These are phyloP conservation scores for Bambusicola thoracicus DNA, from an alignment of 2,113 vertebrate species.

Conservation along the genomic window DNA sequence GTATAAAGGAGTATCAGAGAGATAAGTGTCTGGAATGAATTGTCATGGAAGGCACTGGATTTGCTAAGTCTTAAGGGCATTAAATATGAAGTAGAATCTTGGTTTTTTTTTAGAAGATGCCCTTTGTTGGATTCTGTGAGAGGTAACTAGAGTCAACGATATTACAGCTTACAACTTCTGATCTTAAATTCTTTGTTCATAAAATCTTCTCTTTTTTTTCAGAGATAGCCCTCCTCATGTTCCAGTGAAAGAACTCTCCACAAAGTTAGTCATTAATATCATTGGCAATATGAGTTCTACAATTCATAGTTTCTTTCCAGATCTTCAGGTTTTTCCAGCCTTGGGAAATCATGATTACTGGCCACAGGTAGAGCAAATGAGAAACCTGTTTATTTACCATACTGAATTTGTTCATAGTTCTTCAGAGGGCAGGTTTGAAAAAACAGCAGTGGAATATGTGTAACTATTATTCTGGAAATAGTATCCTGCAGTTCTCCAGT, in stretches of 20 bases:
- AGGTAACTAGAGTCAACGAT: background rate
- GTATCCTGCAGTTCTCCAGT: background rate
- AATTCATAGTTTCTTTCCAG: conserved; percentile 84
- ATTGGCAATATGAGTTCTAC: conserved; percentile 90
- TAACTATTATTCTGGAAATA: background rate
- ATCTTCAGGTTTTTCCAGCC: conserved; percentile 89
- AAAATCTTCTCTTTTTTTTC: conserved; percentile 19
- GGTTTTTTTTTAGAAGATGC: background rate
- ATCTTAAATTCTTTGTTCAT: background rate
- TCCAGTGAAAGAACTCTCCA: conserved; percentile 86
- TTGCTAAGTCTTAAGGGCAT: background rate
- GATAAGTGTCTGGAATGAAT: background rate
- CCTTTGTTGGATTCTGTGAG: background rate
- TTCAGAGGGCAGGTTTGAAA: background rate
- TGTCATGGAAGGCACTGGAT: background rate
- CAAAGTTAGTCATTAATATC: conserved; percentile 87
- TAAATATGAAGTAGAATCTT: background rate
- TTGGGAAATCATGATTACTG: conserved; percentile 98
- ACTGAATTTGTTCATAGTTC: background rate
- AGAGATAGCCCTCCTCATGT: conserved; percentile 97
- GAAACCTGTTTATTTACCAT: background rate
- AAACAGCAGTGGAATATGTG: background rate
- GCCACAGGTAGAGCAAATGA: conserved; percentile 88
- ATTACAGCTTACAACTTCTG: background rate
- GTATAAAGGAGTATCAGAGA: background rate